Conservation (phyloP, 2,113 vertebrate genomes). For the Monopterus albus region DNA sequence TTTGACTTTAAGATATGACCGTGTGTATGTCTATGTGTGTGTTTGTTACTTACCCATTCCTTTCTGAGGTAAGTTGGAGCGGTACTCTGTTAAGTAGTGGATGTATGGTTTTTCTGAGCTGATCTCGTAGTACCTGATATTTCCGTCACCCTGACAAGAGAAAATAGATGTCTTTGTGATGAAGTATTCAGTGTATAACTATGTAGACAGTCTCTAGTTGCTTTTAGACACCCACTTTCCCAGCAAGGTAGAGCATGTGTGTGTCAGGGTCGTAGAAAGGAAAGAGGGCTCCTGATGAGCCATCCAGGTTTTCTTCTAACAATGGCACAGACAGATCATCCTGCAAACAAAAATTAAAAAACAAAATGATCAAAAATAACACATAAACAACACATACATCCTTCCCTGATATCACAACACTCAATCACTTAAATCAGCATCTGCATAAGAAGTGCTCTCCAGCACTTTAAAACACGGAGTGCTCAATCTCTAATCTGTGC, state of each 20-base stretch:
- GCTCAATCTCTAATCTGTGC: constrained; percentile 61
- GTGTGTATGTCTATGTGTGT: too few relatives aligned
- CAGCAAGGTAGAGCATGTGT: constrained; percentile 90
- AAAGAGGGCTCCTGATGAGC: constrained; percentile 89
- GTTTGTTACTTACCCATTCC: constrained; percentile 86
- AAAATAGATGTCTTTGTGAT: neutral
- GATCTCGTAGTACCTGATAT: constrained; percentile 94
- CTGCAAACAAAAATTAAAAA: constrained; percentile 72
- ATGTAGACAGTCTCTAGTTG: neutral
- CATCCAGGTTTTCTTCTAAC: constrained; percentile 89
- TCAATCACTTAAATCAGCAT: constrained; percentile 42
- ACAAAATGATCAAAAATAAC: constrained; percentile 11
- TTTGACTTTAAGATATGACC: too few relatives aligned
- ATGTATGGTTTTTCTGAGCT: constrained; percentile 88
- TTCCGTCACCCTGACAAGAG: constrained; percentile 88
- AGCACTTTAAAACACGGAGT: constrained; percentile 37
- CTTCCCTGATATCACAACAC: constrained; percentile 21
- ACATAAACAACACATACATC: constrained; percentile 7
- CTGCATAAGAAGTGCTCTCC: constrained; percentile 43
- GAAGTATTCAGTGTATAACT: neutral
- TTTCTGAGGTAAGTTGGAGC: constrained; percentile 90
- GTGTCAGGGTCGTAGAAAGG: constrained; percentile 92
- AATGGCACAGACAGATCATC: constrained; percentile 90
- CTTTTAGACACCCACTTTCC: constrained; percentile 85
- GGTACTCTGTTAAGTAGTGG: constrained; percentile 89